These are phyloP conservation scores for Pteronura brasiliensis DNA, from an alignment of 2,113 vertebrate species.

Conservation along the genomic window DNA sequence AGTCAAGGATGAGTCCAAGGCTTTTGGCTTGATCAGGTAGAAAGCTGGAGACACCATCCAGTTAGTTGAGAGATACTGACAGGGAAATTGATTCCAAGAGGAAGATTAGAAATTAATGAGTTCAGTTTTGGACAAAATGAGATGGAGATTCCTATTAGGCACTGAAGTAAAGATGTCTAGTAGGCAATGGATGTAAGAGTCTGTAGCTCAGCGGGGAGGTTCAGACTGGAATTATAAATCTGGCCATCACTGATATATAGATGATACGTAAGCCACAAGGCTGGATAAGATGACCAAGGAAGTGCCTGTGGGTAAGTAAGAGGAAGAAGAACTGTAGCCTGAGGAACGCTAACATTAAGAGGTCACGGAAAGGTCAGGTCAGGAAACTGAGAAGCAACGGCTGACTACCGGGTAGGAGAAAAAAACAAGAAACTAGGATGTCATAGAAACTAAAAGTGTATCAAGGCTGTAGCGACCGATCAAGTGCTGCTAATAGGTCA, in stretches of 20 bases:
- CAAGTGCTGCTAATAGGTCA: background rate
- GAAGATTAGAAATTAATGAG: background rate
- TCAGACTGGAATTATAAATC: background rate
- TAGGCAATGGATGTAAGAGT: background rate
- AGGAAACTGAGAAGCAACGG: background rate
- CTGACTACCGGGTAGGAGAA: background rate
- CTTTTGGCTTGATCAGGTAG: background rate
- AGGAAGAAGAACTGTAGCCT: background rate
- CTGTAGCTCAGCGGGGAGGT: background rate
- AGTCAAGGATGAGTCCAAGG: background rate
- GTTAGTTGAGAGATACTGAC: background rate
- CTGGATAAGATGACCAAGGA: background rate
- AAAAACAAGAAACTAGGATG: background rate
- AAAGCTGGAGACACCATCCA: background rate
- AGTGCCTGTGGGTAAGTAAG: background rate
- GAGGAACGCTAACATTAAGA: background rate
- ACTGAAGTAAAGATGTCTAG: background rate
- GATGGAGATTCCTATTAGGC: background rate
- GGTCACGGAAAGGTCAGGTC: background rate
- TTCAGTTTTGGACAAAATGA: background rate
- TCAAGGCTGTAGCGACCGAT: background rate
- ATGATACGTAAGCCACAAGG: background rate
- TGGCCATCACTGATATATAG: background rate
- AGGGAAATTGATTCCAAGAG: background rate
- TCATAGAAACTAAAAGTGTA: background rate